Evolutionary conservation across 2,888 invertebrate species (phyloP).

Genomic region (Pyrochroa serraticornis): DNA sequence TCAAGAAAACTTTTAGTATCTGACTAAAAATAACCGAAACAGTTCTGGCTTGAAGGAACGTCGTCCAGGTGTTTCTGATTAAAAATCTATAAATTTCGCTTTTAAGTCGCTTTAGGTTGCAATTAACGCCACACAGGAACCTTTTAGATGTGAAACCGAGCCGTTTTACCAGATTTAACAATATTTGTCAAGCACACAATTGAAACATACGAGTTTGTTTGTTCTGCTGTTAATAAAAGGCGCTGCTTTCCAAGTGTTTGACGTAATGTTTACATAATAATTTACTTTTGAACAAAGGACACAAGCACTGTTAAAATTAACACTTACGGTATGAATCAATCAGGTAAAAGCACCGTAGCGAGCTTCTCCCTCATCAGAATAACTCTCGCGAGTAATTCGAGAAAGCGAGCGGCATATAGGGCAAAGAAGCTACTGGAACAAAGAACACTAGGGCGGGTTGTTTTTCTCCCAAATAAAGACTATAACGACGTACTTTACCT

Average conservation of each 20-base stretch:
- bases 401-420: not conserved
- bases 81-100: conserved; percentile 35
- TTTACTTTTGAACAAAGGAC: conserved; percentile 16
- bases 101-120: conserved; percentile 29
- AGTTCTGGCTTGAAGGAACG: conserved; percentile 6
- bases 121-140: conserved; percentile 18
- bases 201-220: conserved; percentile 3
- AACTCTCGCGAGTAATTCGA: conserved; percentile 14
- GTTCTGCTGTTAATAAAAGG: not conserved
- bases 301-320: conserved; percentile 9
- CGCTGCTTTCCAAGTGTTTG: conserved; percentile 5
- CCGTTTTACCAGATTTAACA: conserved; percentile 9
- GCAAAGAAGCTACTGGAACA: conserved; percentile 14
- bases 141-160: conserved; percentile 6
- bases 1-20: conserved; percentile 5
- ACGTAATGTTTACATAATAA: conserved; percentile 16
- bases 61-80: conserved; percentile 39
- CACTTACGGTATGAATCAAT: conserved; percentile 5
- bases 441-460: conserved; percentile 11
- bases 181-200: conserved; percentile 10
- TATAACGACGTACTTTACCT: conserved; percentile 20
- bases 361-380: not conserved
- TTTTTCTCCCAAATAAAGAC: conserved; percentile 19
- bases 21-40: conserved; percentile 20
- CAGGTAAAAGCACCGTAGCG: not conserved